phyloP scores from a whole-genome alignment of 2,888 invertebrate genomes.

The Cheilosia scutellata region DNA sequence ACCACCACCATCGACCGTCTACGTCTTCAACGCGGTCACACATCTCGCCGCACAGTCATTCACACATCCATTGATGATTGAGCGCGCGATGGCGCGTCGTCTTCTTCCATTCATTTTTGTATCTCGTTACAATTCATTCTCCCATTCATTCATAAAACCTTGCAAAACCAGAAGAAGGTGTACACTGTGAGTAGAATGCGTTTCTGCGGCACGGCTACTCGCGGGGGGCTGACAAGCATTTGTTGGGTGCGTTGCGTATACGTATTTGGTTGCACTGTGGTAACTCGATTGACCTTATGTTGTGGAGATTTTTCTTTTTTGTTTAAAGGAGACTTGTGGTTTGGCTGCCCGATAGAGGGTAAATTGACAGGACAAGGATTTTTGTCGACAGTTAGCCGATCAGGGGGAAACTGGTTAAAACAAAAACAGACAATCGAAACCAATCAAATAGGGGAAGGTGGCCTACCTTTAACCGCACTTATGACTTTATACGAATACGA shows the following conservation, averaged over 20 bases:
- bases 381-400: constrained; percentile 48
- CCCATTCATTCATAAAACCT: constrained; percentile 75
- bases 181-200: constrained; percentile 36
- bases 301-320: constrained; percentile 47
- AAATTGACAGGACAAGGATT: constrained; percentile 71
- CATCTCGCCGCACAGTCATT: constrained; percentile 46
- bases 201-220: constrained; percentile 14
- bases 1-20: constrained; percentile 1
- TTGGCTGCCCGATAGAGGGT: constrained; percentile 54
- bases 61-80: constrained; percentile 71
- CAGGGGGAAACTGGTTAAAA: constrained; percentile 11
- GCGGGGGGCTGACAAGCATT: constrained; percentile 19
- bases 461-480: constrained; percentile 51
- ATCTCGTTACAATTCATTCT: constrained; percentile 64
- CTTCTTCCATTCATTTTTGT: constrained; percentile 61
- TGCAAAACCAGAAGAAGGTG: constrained; percentile 71
- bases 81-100: constrained; percentile 41
- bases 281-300: constrained; percentile 73
- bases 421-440: constrained; percentile 27
- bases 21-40: constrained; percentile 28
- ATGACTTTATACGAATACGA: constrained; percentile 2
- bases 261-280: constrained; percentile 63
- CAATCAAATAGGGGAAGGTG: constrained; percentile 59
- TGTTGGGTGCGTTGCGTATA: constrained; percentile 65
- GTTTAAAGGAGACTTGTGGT: constrained; percentile 54